Percentiles rank a stretch among this genome's conserved stretches.
Conservation (phyloP, 35 echinoderm and acorn worm species). For the Ophiothrix spiculata region DNA sequence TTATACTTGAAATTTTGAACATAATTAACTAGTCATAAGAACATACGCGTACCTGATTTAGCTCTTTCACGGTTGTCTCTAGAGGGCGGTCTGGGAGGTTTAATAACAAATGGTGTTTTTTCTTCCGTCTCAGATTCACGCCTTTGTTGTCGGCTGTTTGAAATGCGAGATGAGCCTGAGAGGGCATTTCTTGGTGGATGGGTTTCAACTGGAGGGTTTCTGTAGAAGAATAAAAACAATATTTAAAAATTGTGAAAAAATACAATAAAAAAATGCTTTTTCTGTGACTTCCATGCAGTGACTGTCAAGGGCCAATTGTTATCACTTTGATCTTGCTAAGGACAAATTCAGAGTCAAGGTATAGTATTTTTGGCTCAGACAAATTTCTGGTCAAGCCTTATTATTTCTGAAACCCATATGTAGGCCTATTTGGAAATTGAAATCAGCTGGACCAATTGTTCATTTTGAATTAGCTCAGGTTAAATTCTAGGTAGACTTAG, state of each 20-base stretch:
- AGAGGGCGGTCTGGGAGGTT: conserved; percentile 35
- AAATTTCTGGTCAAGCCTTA: too few species aligned
- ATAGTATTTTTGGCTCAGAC: too few species aligned
- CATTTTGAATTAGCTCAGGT: too few species aligned
- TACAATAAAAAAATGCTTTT: not conserved
- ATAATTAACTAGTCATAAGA: not conserved
- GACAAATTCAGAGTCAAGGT: too few species aligned
- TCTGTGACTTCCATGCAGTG: too few species aligned
- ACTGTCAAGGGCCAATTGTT: too few species aligned
- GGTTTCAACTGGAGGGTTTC: not conserved
- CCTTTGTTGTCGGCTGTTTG: not conserved
- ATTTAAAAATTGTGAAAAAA: not conserved
- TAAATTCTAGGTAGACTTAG: too few species aligned
- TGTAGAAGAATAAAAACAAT: not conserved
- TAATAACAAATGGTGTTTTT: not conserved
- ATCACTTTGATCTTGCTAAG: too few species aligned
- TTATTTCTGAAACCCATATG: too few species aligned
- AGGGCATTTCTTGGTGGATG: not conserved
- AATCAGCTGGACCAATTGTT: too few species aligned
- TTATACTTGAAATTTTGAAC: not conserved
- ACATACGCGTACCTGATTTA: conserved; percentile 9
- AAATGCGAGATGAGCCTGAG: not conserved
- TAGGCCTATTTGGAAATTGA: too few species aligned
- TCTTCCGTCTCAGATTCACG: not conserved
- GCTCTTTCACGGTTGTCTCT: conserved; percentile 36